Base-by-base conservation (phyloP, 2,797 vertebrate species). In the Arctocebus calabarensis region DNA sequence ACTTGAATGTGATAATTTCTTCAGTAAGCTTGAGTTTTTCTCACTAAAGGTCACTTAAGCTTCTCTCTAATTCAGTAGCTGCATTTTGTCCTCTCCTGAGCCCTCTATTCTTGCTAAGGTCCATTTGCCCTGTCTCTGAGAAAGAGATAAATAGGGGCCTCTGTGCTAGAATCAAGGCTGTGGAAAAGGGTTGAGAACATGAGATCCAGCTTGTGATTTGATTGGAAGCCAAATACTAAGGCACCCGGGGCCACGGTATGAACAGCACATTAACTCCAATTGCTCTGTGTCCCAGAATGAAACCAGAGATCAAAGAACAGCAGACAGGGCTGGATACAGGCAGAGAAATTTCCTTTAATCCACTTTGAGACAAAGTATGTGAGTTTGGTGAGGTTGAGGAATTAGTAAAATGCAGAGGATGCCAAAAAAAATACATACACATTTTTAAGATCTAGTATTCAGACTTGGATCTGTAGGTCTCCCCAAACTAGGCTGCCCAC, bases 61-160 rank as follows among this genome's bases (percentile, higher is more conserved):
- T 57, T 85, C 90, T 2, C 78, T 94, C 79, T 23, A 32, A 27
- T 48, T 43, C 48, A 48, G 45, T 40, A 57, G 16, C 43, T 92
- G 34, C 6, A 57, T n/a, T 34, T 73, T 55, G 57, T 77, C 71
- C 77, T 93, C 75, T 71, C 43, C 48, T 66, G 62, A 78, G 77
- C 25, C 14, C 52, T 78, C 14, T 88, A 40, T 94, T 87, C 71
- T 93, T 90, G n/a, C n/a, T 78, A 64, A 87, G 77, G 43, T 17
- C 40, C 43, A 79, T 78, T 82, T 71, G 43, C 25, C 40, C 66
- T 79, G n/a, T 84, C 32, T 68, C 32, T 68, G 7, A 43, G 66
- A 40, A 40, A 40, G 40, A 88, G 43, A 94, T 12, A 81, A 84
- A 93, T 34, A 91, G n/a, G 29, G 34, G 29, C 32, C 64, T 52